Evolutionary conservation across 2,113 vertebrate genomes (phyloP).

Genomic region (Ptyas mucosa): DNA sequence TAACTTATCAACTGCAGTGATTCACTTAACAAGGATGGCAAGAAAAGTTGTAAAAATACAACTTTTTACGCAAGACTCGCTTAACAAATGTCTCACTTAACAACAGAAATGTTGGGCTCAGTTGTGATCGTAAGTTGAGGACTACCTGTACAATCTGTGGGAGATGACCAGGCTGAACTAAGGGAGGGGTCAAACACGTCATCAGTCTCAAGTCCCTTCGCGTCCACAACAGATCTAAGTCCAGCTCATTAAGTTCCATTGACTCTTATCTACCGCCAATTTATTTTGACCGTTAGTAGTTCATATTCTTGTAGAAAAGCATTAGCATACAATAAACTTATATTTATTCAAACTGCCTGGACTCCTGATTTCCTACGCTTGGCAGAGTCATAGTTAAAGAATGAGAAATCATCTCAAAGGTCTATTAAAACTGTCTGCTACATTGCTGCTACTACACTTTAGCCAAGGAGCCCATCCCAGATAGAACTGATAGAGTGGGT

Average conservation of each 20-base stretch:
- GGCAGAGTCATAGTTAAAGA: neutral
- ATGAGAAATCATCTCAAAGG: neutral
- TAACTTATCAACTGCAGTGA: too few relatives aligned
- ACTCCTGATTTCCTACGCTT: neutral
- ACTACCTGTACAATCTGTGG: neutral
- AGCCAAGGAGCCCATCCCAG: neutral
- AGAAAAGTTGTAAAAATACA: too few relatives aligned
- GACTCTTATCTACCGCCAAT: neutral
- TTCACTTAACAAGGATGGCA: too few relatives aligned
- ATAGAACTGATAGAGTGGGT: neutral
- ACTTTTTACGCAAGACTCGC: too few relatives aligned
- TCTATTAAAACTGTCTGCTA: neutral
- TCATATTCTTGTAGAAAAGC: neutral
- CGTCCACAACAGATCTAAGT: neutral
- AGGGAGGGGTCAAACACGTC: neutral
- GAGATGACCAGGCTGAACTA: neutral
- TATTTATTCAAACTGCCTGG: neutral
- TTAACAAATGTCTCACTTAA: too few relatives aligned
- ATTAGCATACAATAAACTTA: neutral
- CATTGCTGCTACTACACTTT: neutral
- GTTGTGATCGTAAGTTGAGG: too few relatives aligned
- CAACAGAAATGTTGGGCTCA: too few relatives aligned
- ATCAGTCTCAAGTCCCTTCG: neutral
- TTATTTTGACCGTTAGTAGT: neutral
- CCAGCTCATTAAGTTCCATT: neutral